Conservation (phyloP, 2,113 vertebrate genomes). For the Sebastes schlegelii region DNA sequence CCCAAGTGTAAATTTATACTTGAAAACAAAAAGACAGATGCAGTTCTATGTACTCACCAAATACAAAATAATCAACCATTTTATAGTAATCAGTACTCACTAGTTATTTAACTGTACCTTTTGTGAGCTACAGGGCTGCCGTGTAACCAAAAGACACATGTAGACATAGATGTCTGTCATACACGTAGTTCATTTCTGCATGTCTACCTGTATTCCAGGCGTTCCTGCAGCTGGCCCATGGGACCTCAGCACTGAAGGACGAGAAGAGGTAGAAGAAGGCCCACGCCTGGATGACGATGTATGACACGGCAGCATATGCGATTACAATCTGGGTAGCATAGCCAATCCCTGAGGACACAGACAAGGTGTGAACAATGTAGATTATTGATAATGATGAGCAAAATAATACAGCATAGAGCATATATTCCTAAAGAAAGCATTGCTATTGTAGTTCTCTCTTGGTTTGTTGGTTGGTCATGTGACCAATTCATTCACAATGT, state of each 20-base stretch:
- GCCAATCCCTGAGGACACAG: constrained; percentile 73
- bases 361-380: neutral
- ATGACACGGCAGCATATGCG: constrained; percentile 77
- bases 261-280: constrained; percentile 93
- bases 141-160: neutral
- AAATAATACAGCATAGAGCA: neutral
- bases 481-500: neutral
- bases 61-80: neutral
- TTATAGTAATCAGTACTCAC: neutral
- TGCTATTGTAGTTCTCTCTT: neutral
- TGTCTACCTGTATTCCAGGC: constrained; percentile 90
- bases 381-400: neutral
- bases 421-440: neutral
- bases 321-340: constrained; percentile 80
- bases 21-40: neutral
- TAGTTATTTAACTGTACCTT: no score
- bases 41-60: neutral
- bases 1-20: neutral
- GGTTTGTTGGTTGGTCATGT: neutral
- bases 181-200: neutral
- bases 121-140: neutral
- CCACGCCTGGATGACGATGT: constrained; percentile 82
- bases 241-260: constrained; percentile 88
- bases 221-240: constrained; percentile 90
- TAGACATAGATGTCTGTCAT: neutral